Percentiles rank a stretch among this genome's conserved stretches.
Conservation (phyloP, 1,140 invertebrate genomes). For the Medauroidea extradentata region DNA sequence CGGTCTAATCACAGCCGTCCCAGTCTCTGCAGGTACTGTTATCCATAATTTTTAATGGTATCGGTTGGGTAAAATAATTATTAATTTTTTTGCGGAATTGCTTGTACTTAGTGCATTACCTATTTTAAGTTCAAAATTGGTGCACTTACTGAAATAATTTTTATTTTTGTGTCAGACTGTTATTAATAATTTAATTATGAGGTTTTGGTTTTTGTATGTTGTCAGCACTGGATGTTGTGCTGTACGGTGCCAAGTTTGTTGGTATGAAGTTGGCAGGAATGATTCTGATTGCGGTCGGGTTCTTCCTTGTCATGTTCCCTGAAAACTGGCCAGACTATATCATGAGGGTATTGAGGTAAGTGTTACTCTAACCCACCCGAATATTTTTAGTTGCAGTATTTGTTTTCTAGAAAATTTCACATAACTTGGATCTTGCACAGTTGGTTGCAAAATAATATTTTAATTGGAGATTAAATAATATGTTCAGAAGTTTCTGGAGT, state of each 20-base stretch:
- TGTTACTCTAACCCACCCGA: slow-evolving; percentile 17
- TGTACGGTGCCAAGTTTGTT: slow-evolving; percentile 79
- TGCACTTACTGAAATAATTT: not conserved
- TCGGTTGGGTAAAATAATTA: no score
- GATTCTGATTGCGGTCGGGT: slow-evolving; percentile 83
- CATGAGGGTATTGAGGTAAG: slow-evolving; percentile 78
- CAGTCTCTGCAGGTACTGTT: slow-evolving; percentile 79
- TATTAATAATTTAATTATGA: not conserved
- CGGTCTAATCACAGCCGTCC: slow-evolving; percentile 85
- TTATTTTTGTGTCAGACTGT: not conserved
- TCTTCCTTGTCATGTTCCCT: slow-evolving; percentile 90
- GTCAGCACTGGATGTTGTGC: slow-evolving; percentile 79
- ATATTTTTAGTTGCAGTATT: not conserved
- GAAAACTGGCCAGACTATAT: slow-evolving; percentile 95
- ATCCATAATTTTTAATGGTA: no score
- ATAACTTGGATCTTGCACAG: no score
- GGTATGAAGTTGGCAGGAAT: slow-evolving; percentile 94
- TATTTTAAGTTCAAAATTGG: not conserved
- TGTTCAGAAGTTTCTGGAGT: no score
- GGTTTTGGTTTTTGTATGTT: slow-evolving; percentile 22
- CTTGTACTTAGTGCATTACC: no score
- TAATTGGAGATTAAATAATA: no score
- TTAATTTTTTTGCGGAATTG: no score
- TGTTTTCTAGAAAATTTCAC: no score
- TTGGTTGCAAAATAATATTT: no score